These are phyloP conservation scores for Antedon mediterranea DNA, from an alignment of 53 echinoderm and acorn worm genomes.

Conservation along the genomic window DNA sequence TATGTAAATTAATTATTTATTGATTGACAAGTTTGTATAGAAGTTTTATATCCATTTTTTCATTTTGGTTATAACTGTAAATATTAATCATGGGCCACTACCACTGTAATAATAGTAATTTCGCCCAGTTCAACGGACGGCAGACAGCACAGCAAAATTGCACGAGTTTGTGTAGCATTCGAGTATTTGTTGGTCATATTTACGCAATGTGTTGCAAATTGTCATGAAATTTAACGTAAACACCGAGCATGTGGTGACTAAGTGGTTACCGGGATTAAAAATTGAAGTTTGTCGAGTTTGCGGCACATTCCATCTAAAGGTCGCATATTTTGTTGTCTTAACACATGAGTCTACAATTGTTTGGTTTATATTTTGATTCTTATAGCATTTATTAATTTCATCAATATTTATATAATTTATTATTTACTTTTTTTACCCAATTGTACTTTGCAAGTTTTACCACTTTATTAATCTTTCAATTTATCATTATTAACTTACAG, in stretches of 20 bases:
- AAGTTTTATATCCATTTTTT: too few relatives aligned
- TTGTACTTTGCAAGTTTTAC: too few relatives aligned
- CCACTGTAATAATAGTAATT: background rate
- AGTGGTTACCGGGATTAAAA: background rate
- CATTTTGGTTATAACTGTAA: too few relatives aligned
- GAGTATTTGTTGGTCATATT: background rate
- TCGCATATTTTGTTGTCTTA: background rate
- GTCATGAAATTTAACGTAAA: background rate
- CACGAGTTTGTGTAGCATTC: background rate
- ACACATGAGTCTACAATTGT: too few relatives aligned
- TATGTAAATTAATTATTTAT: background rate
- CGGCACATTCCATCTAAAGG: background rate
- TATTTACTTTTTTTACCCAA: too few relatives aligned
- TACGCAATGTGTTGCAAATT: background rate
- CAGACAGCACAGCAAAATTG: background rate
- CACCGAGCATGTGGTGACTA: background rate
- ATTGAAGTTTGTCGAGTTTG: background rate
- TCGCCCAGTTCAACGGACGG: background rate
- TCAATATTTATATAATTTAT: too few relatives aligned
- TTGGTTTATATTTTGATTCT: too few relatives aligned
- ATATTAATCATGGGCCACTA: background rate
- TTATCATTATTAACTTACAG: too few relatives aligned
- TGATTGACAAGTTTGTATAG: background rate
- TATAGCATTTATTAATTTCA: too few relatives aligned
- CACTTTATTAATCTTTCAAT: too few relatives aligned